phyloP scores from a whole-genome alignment of 2,888 invertebrate genomes.

The Thalpophila matura region DNA sequence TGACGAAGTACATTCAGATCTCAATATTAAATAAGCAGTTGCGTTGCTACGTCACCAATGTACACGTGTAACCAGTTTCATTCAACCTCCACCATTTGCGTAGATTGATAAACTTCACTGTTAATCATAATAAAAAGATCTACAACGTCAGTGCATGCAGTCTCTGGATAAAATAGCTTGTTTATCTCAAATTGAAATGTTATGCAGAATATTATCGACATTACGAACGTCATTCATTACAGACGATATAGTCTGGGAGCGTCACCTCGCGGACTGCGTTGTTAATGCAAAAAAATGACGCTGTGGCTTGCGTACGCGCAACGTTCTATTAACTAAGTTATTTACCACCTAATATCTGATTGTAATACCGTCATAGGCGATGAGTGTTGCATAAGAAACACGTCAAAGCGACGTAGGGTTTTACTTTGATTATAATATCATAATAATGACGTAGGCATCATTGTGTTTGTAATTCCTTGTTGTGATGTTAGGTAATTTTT shows the following conservation, averaged over 20 bases:
- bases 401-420: slow-evolving; percentile 3
- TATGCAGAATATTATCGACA: slow-evolving; percentile 23
- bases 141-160: slow-evolving; percentile 12
- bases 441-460: slow-evolving; percentile 30
- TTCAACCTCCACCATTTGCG: slow-evolving; percentile 10
- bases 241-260: slow-evolving; percentile 22
- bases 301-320: slow-evolving; percentile 4
- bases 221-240: slow-evolving; percentile 40
- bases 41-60: slow-evolving; percentile 24
- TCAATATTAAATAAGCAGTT: neutral
- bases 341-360: slow-evolving; percentile 37
- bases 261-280: slow-evolving; percentile 17
- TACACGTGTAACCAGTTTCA: slow-evolving; percentile 32
- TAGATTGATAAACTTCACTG: slow-evolving; percentile 16
- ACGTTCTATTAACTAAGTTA: slow-evolving; percentile 19
- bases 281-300: slow-evolving; percentile 47
- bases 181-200: slow-evolving; percentile 30
- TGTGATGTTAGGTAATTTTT: slow-evolving; percentile 20
- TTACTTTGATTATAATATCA: slow-evolving; percentile 12
- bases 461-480: slow-evolving; percentile 4
- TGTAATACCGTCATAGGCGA: slow-evolving; percentile 7
- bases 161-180: slow-evolving; percentile 11
- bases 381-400: slow-evolving; percentile 26
- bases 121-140: neutral
- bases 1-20: slow-evolving; percentile 13